Evolutionary conservation across 2,113 vertebrate genomes (phyloP).

Genomic region (Sinocyclocheilus rhinocerous): DNA sequence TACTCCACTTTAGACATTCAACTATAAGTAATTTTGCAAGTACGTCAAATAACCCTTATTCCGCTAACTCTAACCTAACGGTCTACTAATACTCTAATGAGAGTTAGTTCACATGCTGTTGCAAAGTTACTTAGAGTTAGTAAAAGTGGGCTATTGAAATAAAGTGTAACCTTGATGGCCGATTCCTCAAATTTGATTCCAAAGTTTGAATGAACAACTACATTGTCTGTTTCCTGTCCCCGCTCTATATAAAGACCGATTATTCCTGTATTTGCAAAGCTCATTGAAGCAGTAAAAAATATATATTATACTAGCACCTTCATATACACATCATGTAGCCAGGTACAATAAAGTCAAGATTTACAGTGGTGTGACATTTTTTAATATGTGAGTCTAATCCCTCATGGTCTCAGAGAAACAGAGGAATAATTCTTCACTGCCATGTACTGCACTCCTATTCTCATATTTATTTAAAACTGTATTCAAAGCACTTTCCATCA

Average conservation of each 20-base stretch:
- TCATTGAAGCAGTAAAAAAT: not conserved
- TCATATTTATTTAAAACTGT: not conserved
- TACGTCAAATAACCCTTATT: too few species aligned
- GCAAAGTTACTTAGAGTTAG: too few species aligned
- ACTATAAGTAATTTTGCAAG: too few species aligned
- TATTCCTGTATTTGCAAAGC: not conserved
- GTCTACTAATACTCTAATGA: too few species aligned
- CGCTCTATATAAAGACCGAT: not conserved
- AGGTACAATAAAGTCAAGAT: constrained; percentile 1
- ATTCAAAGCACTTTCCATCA: not conserved
- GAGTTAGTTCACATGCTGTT: too few species aligned
- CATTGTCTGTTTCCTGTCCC: too few species aligned
- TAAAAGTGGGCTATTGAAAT: too few species aligned
- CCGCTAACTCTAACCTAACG: too few species aligned
- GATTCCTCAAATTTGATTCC: too few species aligned
- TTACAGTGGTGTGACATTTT: constrained; percentile 30
- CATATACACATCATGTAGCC: not conserved
- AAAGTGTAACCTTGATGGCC: too few species aligned
- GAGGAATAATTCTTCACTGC: constrained; percentile 12
- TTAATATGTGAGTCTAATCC: constrained; percentile 20
- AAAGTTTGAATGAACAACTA: too few species aligned
- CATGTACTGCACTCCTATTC: not conserved
- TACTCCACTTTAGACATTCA: too few species aligned
- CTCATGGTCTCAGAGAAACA: constrained; percentile 21
- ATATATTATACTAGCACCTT: not conserved